A percentile compares a stretch with the other conserved stretches of the same genome.
Conservation (phyloP, 1,140 invertebrate species). For the Eriocheir sinensis region DNA sequence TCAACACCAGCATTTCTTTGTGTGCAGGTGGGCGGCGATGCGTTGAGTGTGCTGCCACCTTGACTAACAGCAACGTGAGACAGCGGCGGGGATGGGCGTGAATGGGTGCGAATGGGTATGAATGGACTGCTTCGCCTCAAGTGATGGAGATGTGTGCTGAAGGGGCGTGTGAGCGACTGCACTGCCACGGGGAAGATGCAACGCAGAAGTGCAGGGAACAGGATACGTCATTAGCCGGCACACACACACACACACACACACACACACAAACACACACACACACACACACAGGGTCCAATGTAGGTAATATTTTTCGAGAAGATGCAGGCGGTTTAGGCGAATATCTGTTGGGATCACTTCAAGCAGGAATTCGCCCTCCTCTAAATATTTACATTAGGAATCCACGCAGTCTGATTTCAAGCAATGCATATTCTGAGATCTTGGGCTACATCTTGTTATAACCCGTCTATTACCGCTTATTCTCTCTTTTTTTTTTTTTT, state of each 20-base stretch:
- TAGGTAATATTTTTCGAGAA: background rate
- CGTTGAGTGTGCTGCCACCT: background rate
- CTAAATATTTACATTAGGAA: conserved; percentile 17
- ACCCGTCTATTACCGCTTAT: background rate
- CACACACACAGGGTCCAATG: background rate
- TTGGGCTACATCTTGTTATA: background rate
- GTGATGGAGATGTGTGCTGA: background rate
- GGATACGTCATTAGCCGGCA: background rate
- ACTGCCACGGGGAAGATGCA: background rate
- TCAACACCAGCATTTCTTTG: background rate
- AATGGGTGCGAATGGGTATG: background rate
- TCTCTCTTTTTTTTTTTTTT: conserved; percentile 1
- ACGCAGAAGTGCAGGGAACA: background rate
- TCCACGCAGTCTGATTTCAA: background rate
- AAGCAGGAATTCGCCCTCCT: background rate
- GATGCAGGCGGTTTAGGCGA: background rate
- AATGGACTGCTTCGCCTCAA: background rate
- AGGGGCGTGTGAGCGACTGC: background rate
- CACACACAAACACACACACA: background rate
- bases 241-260: background rate
- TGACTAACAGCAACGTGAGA: no score
- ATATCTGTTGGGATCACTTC: background rate
- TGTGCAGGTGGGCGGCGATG: no score
- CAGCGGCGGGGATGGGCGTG: background rate
- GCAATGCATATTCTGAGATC: background rate